Base-by-base conservation (phyloP, 2,113 vertebrate genomes). In the Panthera leo region DNA sequence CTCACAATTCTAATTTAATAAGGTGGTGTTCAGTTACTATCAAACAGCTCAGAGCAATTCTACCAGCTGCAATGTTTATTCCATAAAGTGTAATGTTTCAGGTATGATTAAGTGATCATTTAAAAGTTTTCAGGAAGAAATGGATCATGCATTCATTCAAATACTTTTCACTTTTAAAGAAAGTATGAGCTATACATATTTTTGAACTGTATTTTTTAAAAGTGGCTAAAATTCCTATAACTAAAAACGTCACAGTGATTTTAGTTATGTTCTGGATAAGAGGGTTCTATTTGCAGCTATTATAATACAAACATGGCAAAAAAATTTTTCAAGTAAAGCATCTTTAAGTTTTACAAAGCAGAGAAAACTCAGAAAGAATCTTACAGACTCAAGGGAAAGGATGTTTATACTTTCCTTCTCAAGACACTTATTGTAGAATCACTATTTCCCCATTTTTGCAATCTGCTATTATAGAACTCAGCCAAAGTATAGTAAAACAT, bases 1-100 rank as follows among this genome's bases (percentile, higher is more conserved):
- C 83, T 85, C 82, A 27, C 58, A 92, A 80, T 92, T 97, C 92
- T 96, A 95, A 97, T 96, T 96, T 96, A 97, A 97, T 92, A 78
- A 87, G 75, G 75, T 92, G 68, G 68, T 75, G n/a, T 16, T 96
- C 65, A 80, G 80, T 93, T 97, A 86, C 83, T 90, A 83, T 97
- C 68, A 94, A 96, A 95, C 9, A 92, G 63, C 75, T 83, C 75
- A 89, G n/a, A 96, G 94, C 87, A 97, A 85, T 71, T 31, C 73
- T 89, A 82, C 65, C 78, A 93, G 75, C 86, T 94, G 45, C 51
- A 97, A 67, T 58, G 71, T 48, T 95, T 88, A 94, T 36, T 39
- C 97, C 79, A 71, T 0, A 67, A 36, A 92, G 39, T 82, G 0
- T 90, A 94, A 85, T 10, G 85, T 70, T 97, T 97, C 96, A 93